These are phyloP conservation scores for Cremastinae sp. DNA, from an alignment of 2,888 invertebrate genomes.

Conservation along the genomic window DNA sequence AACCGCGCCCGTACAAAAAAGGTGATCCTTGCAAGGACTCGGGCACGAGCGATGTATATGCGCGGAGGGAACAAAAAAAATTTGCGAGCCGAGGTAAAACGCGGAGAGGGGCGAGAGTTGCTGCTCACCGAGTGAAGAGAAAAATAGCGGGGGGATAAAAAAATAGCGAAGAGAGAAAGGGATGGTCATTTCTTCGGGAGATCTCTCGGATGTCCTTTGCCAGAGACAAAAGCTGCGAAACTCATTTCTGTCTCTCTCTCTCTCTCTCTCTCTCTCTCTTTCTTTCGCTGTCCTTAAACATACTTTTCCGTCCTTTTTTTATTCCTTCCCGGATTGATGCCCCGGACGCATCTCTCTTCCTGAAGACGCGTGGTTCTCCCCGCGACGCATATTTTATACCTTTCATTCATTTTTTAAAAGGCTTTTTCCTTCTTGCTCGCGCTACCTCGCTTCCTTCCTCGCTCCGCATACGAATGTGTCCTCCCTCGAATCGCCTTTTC, in stretches of 20 bases:
- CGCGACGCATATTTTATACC: conserved; percentile 47
- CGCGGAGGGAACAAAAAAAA: conserved; percentile 36
- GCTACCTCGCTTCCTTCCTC: conserved; percentile 12
- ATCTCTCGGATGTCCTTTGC: conserved; percentile 5
- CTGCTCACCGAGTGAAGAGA: neutral
- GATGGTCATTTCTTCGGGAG: conserved; percentile 49
- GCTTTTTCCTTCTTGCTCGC: conserved; percentile 27
- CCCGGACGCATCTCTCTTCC: conserved; percentile 14
- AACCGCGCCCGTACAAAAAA: conserved; percentile 74
- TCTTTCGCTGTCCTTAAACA: conserved; percentile 27
- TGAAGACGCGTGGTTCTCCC: conserved; percentile 25
- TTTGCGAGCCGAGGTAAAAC: conserved; percentile 8
- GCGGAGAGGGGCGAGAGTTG: conserved; percentile 1
- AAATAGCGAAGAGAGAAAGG: conserved; percentile 24
- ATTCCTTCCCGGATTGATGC: conserved; percentile 45
- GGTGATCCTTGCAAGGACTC: conserved; percentile 67
- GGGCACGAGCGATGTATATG: conserved; percentile 54
- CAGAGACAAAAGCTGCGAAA: conserved; percentile 52
- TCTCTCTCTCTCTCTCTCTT: conserved; percentile 37
- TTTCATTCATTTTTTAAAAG: conserved; percentile 52
- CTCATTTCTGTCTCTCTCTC: conserved; percentile 46
- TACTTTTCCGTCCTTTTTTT: conserved; percentile 64
- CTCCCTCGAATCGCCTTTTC: neutral
- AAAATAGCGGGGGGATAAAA: neutral
- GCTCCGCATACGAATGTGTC: conserved; percentile 5